These are phyloP conservation scores for Scortum barcoo DNA, from an alignment of 2,113 vertebrate genomes.

Conservation along the genomic window DNA sequence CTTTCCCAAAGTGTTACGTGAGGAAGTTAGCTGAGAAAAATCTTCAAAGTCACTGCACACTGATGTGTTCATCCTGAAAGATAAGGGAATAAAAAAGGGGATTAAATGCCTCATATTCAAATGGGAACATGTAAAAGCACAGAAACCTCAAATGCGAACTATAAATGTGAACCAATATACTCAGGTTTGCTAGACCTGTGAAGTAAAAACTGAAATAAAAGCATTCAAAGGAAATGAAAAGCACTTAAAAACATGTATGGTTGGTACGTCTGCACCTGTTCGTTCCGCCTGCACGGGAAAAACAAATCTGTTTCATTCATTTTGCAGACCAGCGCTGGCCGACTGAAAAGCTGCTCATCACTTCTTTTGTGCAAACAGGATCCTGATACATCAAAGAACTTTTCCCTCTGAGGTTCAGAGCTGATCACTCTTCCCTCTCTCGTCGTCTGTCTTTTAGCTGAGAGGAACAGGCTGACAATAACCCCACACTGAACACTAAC, in stretches of 20 bases:
- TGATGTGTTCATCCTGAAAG: background rate
- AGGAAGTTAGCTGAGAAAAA: background rate
- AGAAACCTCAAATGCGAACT: background rate
- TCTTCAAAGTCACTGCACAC: background rate
- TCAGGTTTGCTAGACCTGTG: background rate
- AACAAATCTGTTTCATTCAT: background rate
- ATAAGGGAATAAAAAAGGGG: background rate
- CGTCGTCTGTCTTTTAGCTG: background rate
- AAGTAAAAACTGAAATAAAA: too few relatives aligned
- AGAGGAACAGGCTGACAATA: too few relatives aligned
- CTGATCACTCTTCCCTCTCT: background rate
- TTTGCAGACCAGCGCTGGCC: background rate
- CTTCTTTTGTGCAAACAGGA: background rate
- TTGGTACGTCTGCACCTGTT: background rate
- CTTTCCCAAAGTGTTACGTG: background rate
- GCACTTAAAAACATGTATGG: background rate
- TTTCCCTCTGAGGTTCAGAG: background rate
- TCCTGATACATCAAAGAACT: conserved; percentile 7
- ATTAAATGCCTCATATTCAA: background rate
- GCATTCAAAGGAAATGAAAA: background rate
- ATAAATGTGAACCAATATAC: background rate
- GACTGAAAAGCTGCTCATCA: background rate
- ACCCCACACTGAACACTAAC: background rate
- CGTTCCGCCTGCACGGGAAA: background rate
- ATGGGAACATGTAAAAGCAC: background rate